Evolutionary conservation across 2,113 vertebrate species (phyloP), one percentile per base, ranked within the genome.

Genomic region (Myodes glareolus): DNA sequence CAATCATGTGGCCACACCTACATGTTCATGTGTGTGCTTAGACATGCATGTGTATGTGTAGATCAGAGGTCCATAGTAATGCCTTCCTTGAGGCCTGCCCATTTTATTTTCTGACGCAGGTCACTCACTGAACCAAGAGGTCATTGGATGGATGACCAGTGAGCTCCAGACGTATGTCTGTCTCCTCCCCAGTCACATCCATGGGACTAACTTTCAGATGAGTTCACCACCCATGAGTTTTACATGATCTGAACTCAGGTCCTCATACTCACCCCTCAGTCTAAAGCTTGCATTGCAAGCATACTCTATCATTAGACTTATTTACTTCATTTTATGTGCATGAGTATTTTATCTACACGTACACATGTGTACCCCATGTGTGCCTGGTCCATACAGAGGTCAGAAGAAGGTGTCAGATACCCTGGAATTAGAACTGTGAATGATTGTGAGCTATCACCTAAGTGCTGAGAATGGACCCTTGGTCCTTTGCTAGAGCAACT

Each of bases 241-340:
- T 13, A 3, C 2, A 12, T 33, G 42, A 36, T 86, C 63, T 6
- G 9, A 23, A 23, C 42, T 5, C 17, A 36, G 17, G 63, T 7
- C 10, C 39, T 36, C 61, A 86, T 42, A 33, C 63, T 67, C 21
- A 65, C 0, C 36, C 17, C 1, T 3, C 63, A 36, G 63, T 9
- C 31, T 50, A 21, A 39, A 29, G 27, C 14, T 23, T 19, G 8
- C 2, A 0, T 65, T 16, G n/a, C 58, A 33, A 10, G 6, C 17
- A 17, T 0, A 4, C 3, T 33, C 47, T 23, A 8, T 4, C 0
- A 4, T 75, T 42, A 25, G 39, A 75, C 21, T 42, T 4, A 75
- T 17, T 72, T 72, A n/a, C 25, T 81, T 80, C 19, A 78, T 31
- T 78, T 55, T 81, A n/a, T 36, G 19, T 23, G 29, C 4, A 3